Evolutionary conservation across 1,140 invertebrate species (phyloP).

Genomic region (Apolygus lucorum): DNA sequence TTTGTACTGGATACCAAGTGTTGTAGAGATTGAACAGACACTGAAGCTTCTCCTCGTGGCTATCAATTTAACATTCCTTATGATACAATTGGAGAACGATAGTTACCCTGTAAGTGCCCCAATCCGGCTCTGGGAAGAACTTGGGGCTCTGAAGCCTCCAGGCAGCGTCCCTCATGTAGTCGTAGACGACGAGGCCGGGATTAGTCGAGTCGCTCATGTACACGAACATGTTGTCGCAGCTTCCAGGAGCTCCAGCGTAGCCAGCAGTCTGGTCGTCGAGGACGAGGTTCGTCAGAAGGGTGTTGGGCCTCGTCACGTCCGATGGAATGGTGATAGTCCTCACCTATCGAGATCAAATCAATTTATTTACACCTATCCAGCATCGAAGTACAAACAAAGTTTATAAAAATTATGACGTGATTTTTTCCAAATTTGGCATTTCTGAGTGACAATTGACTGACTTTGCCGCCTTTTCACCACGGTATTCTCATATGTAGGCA

Average conservation of each 20-base stretch:
- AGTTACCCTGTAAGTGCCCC: constrained; percentile 51
- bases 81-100: too few species aligned
- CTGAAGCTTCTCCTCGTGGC: too few species aligned
- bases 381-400: too few species aligned
- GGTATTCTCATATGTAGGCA: too few species aligned
- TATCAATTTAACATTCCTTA: too few species aligned
- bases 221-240: constrained; percentile 63
- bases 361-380: too few species aligned
- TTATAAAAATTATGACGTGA: too few species aligned
- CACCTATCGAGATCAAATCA: constrained; percentile 27
- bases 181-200: constrained; percentile 64
- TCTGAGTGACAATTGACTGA: too few species aligned
- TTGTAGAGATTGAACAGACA: too few species aligned
- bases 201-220: constrained; percentile 71
- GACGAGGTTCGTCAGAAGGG: constrained; percentile 65
- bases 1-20: too few species aligned
- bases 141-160: constrained; percentile 66
- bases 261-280: constrained; percentile 50
- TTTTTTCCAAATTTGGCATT: too few species aligned
- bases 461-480: too few species aligned
- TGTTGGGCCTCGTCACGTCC: constrained; percentile 55
- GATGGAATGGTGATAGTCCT: constrained; percentile 46
- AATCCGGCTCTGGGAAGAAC: constrained; percentile 73
- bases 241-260: constrained; percentile 35
- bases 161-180: constrained; percentile 56